Conservation (phyloP, 2,888 invertebrate genomes). For the Eustalomyia histrio region DNA sequence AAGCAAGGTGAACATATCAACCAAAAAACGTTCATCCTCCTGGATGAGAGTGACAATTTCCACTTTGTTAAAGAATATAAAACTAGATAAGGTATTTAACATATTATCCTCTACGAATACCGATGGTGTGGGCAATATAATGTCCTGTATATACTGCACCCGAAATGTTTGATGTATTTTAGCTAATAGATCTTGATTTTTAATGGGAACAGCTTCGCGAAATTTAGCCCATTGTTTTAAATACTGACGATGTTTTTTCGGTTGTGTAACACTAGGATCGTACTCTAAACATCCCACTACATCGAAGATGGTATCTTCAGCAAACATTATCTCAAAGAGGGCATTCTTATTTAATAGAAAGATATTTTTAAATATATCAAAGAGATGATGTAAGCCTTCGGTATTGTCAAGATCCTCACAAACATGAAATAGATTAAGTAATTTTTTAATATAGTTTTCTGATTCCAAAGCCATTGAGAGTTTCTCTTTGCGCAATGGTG, state of each 20-base stretch:
- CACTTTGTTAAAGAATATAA: constrained; percentile 99
- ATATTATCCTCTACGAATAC: constrained; percentile 99
- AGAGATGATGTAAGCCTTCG: constrained; percentile 96
- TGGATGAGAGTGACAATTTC: constrained; percentile 99
- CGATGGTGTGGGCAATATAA: constrained; percentile 98
- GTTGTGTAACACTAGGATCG: constrained; percentile 92
- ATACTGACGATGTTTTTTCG: constrained; percentile 97
- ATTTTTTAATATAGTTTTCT: constrained; percentile 96
- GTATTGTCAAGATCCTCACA: constrained; percentile 98
- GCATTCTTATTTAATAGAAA: constrained; percentile 98
- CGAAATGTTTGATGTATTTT: constrained; percentile 99
- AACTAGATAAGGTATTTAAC: constrained; percentile 97
- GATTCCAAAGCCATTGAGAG: constrained; percentile 95
- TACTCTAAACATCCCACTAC: constrained; percentile 99
- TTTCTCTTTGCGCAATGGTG: constrained; percentile 95
- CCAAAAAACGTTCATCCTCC: constrained; percentile 98
- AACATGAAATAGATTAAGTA: constrained; percentile 96
- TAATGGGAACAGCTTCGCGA: constrained; percentile 96
- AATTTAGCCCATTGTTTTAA: constrained; percentile 94
- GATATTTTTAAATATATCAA: constrained; percentile 99
- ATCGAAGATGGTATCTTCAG: constrained; percentile 97
- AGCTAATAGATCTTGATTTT: constrained; percentile 94
- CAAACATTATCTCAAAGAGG: constrained; percentile 98
- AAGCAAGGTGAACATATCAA: constrained; percentile 95
- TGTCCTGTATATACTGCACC: constrained; percentile 99